Conservation (phyloP, 2,797 vertebrate species). For the Myotis myotis region DNA sequence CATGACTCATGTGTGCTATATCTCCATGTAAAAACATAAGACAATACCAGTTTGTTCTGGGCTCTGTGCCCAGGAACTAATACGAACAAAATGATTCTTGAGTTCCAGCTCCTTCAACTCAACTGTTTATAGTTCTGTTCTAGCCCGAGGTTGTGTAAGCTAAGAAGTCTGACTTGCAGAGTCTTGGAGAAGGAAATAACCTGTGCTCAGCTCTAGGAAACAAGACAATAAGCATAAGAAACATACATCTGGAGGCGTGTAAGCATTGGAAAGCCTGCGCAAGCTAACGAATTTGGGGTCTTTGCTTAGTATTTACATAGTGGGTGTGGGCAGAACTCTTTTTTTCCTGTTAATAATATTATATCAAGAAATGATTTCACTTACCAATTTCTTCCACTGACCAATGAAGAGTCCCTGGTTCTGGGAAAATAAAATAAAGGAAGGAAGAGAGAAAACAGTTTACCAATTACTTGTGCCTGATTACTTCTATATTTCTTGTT, state of each 20-base stretch:
- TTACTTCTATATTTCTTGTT: not conserved
- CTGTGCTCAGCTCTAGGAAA: not conserved
- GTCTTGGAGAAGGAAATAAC: not conserved
- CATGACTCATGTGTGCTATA: not conserved
- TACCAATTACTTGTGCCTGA: not conserved
- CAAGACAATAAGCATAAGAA: not conserved
- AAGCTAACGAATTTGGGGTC: not conserved
- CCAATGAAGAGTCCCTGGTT: not conserved
- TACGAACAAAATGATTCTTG: accelerated
- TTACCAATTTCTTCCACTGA: not conserved
- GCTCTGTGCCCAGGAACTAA: not conserved
- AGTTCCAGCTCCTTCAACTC: not conserved
- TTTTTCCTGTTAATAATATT: not conserved
- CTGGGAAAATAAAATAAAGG: not conserved
- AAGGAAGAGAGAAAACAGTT: not conserved
- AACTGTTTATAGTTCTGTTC: not conserved
- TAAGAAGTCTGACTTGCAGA: not conserved
- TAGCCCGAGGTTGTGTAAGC: not conserved
- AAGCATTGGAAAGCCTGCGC: not conserved
- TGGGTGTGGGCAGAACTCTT: not conserved
- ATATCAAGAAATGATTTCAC: not conserved
- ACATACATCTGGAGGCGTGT: not conserved
- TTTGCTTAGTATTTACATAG: not conserved
- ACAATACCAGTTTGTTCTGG: not conserved
- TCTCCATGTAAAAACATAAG: not conserved